Evolutionary conservation across 1,140 invertebrate genomes (phyloP).

Genomic region (Drosophila sp.): DNA sequence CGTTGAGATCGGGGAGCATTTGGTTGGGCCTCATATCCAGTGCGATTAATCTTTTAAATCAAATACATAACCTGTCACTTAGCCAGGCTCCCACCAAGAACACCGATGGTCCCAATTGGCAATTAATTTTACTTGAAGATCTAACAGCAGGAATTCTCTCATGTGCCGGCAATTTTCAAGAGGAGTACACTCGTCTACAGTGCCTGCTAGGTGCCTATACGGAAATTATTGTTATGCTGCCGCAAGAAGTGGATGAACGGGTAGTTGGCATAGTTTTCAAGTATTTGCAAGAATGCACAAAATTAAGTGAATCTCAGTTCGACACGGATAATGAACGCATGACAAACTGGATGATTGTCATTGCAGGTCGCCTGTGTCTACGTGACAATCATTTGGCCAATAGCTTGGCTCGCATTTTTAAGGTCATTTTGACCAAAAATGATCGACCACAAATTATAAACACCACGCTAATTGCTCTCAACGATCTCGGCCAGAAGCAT

Average conservation of each 20-base stretch:
- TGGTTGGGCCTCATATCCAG: slow-evolving; percentile 64
- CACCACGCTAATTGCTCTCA: slow-evolving; percentile 70
- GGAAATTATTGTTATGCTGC: slow-evolving; percentile 64
- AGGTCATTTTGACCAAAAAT: slow-evolving; percentile 59
- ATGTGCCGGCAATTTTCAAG: slow-evolving; percentile 45
- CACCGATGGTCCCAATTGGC: slow-evolving; percentile 36
- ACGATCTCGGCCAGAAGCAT: slow-evolving; percentile 76
- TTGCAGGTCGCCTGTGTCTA: slow-evolving; percentile 64
- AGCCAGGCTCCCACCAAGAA: slow-evolving; percentile 46
- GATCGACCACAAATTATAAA: slow-evolving; percentile 77
- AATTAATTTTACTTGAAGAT: slow-evolving; percentile 44
- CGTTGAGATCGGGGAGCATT: slow-evolving; percentile 52
- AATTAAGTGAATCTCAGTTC: slow-evolving; percentile 62
- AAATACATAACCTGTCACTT: slow-evolving; percentile 55
- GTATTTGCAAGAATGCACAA: slow-evolving; percentile 61
- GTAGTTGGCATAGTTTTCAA: slow-evolving; percentile 64
- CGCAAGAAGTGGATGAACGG: slow-evolving; percentile 23
- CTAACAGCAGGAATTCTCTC: slow-evolving; percentile 27
- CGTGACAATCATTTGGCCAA: slow-evolving; percentile 56
- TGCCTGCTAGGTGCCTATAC: slow-evolving; percentile 65
- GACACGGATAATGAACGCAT: slow-evolving; percentile 76
- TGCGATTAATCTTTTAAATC: slow-evolving; percentile 49
- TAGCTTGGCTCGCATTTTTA: slow-evolving; percentile 54
- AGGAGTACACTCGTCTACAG: slow-evolving; percentile 48
- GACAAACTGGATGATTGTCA: slow-evolving; percentile 79